Base-by-base conservation (phyloP, 2,888 invertebrate genomes). In the Troides helena region DNA sequence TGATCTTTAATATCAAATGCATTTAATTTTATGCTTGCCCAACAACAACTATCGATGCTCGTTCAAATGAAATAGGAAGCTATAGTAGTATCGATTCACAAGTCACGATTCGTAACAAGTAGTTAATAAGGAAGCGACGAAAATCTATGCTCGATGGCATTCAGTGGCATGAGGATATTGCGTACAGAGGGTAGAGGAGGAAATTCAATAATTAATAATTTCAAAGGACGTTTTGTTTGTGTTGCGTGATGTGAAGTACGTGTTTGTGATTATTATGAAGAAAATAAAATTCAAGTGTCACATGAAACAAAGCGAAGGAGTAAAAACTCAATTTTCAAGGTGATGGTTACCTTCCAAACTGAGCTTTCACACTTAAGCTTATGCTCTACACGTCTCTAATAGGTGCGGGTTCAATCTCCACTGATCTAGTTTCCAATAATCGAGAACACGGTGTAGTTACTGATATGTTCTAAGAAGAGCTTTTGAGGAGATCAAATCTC, bases 51-150 rank as follows among this genome's bases (percentile, higher is more conserved):
- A 46, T 50, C 50, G 50, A 18, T 17, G 18, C 17, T 5, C 4
- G 17, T 8, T 21, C 50, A 23, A 63, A 59, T 64, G 60, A 39
- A 61, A 69, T 65, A 65, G 69, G 69, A 69, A 69, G 62, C 57
- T 36, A 58, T 36, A 46, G 62, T 50, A 67, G 67, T 59, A 30
- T 57, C 46, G 8, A 58, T 66, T 57, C 66, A 59, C 71, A 57
- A 70, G 73, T 73, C 72, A 73, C 73, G 69, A 67, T 50, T 30
- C 6, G n/a, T 63, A 64, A 64, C 46, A 61, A 25, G 43, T 62
- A 65, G 69, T 67, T 73, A 71, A 73, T 72, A 73, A 73, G 73
- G 72, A 73, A 73, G 71, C 70, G 67, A 73, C 73, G 67, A 71
- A 67, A 66, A 65, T 66, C 25, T 43, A 63, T 60, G 66, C 64